A percentile compares a stretch with the other conserved stretches of the same genome.
Evolutionary conservation across 2,113 vertebrate genomes (phyloP).

Genomic region (Melanerpes formicivorus): DNA sequence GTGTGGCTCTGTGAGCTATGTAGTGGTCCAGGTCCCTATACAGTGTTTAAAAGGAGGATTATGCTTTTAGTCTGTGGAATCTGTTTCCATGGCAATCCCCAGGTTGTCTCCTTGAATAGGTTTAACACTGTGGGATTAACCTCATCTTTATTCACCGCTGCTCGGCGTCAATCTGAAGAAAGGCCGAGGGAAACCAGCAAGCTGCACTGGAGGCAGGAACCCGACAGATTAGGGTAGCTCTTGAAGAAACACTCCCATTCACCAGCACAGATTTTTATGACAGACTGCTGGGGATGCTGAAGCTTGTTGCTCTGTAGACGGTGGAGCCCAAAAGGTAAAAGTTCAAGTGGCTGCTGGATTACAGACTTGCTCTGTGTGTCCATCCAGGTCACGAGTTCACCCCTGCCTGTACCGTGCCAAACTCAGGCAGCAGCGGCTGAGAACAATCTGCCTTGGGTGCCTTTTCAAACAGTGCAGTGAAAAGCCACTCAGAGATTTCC

Average conservation of each 20-base stretch:
- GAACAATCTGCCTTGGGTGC: not conserved
- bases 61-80: not conserved
- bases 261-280: not conserved
- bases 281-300: not conserved
- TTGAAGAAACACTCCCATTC: not conserved
- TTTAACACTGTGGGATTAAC: constrained; percentile 55
- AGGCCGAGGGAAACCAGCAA: not conserved
- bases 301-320: not conserved
- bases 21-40: not conserved
- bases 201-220: not conserved
- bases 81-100: constrained; percentile 65
- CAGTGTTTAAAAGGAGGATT: constrained; percentile 24
- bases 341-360: constrained; percentile 32
- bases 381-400: not conserved
- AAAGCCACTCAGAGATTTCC: not conserved
- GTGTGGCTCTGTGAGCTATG: not conserved
- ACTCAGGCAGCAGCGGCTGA: not conserved
- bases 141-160: constrained; percentile 58
- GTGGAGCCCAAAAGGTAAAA: constrained; percentile 33
- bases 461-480: not conserved
- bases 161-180: not conserved
- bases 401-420: not conserved
- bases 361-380: not conserved
- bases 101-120: constrained; percentile 48
- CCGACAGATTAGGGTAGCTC: not conserved